Percentiles rank a stretch among this genome's conserved stretches.
These are phyloP conservation scores for Daboia siamensis DNA, from an alignment of 2,113 vertebrate species.

Conservation along the genomic window DNA sequence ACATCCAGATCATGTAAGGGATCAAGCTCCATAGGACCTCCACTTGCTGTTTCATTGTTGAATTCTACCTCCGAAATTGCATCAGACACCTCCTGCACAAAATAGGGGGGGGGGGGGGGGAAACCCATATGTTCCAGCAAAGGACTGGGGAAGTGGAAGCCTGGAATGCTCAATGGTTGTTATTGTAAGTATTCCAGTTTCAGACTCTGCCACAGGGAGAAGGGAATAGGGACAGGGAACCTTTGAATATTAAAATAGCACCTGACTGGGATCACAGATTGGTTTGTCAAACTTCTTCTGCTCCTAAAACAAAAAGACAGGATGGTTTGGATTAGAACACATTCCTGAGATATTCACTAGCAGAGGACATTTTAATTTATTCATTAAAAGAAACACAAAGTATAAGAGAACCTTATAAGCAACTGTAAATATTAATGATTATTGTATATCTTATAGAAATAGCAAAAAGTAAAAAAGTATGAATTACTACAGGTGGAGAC, in stretches of 20 bases:
- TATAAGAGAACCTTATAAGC: not conserved
- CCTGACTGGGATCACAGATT: not conserved
- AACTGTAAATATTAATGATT: not conserved
- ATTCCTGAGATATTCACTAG: not conserved
- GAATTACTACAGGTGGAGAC: not conserved
- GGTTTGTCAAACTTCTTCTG: not conserved
- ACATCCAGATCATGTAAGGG: slow-evolving; percentile 83
- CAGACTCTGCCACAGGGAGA: not conserved
- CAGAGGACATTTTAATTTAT: not conserved
- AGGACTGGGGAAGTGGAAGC: not conserved
- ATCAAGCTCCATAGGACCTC: slow-evolving; percentile 86
- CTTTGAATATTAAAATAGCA: not conserved
- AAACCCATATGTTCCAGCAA: not conserved
- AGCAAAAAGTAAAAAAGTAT: not conserved
- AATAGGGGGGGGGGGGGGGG: slow-evolving; percentile 37
- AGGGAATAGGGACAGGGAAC: not conserved
- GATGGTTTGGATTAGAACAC: not conserved
- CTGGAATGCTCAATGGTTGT: not conserved
- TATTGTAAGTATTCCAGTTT: not conserved
- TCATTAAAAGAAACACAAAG: not conserved
- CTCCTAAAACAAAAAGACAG: slow-evolving; percentile 22
- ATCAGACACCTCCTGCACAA: slow-evolving; percentile 61
- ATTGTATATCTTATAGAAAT: not conserved
- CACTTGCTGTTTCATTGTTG: slow-evolving; percentile 60
- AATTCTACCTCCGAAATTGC: slow-evolving; percentile 69